These are phyloP conservation scores for Diorhabda sublineata DNA, from an alignment of 1,140 invertebrate species.

Conservation along the genomic window DNA sequence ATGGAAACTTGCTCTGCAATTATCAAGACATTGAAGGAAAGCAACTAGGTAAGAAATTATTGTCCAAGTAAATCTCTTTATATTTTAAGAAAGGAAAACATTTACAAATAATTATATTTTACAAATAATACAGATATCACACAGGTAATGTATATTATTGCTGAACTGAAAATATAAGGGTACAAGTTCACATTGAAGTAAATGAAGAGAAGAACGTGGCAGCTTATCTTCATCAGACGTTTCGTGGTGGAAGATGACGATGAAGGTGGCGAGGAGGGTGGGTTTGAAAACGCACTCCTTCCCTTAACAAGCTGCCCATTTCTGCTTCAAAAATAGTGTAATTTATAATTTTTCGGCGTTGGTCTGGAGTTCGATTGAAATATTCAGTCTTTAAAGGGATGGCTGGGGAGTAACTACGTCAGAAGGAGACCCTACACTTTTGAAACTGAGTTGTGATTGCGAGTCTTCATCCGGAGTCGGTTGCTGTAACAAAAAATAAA, in stretches of 20 bases:
- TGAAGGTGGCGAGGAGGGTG: neutral
- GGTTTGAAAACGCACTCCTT: constrained; percentile 2
- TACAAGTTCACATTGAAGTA: neutral
- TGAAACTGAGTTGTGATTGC: neutral
- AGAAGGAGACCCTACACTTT: neutral
- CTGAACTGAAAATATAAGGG: neutral
- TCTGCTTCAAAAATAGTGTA: constrained; percentile 14
- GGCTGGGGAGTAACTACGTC: constrained; percentile 5
- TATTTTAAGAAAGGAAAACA: no score
- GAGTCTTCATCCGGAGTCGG: no score
- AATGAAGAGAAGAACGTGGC: neutral
- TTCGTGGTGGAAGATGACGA: neutral
- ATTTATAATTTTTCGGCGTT: neutral
- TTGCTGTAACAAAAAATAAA: no score
- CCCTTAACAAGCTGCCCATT: constrained; percentile 15
- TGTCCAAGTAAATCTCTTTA: no score
- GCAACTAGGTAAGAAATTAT: neutral
- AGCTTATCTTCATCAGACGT: neutral
- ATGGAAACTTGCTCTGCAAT: constrained; percentile 20
- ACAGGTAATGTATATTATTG: no score
- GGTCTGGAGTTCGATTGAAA: constrained; percentile 1
- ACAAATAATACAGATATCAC: neutral
- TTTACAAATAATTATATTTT: neutral
- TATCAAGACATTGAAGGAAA: constrained; percentile 8
- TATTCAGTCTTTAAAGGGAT: constrained; percentile 6